Percentiles rank a stretch among this genome's conserved stretches.
phyloP scores from a whole-genome alignment of 2,888 invertebrate genomes.

The Thyatira batis region DNA sequence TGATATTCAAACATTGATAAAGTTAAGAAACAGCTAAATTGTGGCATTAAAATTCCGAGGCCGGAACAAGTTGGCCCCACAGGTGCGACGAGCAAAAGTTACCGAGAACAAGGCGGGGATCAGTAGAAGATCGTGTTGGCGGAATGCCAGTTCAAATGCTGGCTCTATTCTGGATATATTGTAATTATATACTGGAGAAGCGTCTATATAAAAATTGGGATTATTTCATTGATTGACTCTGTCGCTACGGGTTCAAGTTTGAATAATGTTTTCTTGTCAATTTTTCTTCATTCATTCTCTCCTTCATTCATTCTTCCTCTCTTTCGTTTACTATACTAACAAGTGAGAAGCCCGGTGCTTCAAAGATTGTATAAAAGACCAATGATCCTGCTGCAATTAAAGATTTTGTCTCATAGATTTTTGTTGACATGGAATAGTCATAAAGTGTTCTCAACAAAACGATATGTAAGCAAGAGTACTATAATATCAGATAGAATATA shows the following conservation, averaged over 20 bases:
- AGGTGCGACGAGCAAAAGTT: conserved; percentile 33
- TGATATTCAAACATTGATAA: background rate
- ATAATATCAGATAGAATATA: background rate
- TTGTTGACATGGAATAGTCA: background rate
- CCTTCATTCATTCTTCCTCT: too few species aligned
- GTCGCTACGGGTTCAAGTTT: too few species aligned
- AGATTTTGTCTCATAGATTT: too few species aligned
- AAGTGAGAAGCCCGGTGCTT: too few species aligned
- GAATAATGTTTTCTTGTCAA: too few species aligned
- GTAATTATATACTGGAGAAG: too few species aligned
- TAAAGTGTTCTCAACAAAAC: background rate
- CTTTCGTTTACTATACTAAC: too few species aligned
- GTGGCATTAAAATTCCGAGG: conserved; percentile 33
- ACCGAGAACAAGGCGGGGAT: conserved; percentile 33
- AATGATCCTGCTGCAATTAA: too few species aligned
- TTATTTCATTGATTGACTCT: background rate
- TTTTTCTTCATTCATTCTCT: too few species aligned
- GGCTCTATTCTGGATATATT: background rate
- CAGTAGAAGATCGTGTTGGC: conserved; percentile 8
- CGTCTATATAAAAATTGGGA: too few species aligned
- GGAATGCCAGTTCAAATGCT: background rate
- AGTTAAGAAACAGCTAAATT: conserved; percentile 11
- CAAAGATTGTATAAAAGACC: too few species aligned
- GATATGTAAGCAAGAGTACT: background rate
- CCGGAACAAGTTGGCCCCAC: conserved; percentile 21